Base-by-base conservation (phyloP, 2,797 vertebrate genomes). In the Coccyzus lansbergi region DNA sequence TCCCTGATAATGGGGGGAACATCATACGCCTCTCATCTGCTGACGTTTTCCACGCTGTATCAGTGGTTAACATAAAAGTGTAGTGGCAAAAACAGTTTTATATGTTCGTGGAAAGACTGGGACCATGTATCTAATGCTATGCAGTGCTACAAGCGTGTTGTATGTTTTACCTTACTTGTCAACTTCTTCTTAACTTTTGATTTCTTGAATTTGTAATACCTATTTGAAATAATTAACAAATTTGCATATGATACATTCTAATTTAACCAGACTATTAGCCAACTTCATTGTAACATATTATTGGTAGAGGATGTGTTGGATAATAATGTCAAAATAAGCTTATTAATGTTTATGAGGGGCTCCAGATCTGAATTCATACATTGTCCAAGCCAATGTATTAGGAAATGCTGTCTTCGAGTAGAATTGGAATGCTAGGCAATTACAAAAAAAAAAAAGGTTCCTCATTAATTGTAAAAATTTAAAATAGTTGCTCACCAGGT, bases 101-200 rank as follows among this genome's bases (percentile, higher is more conserved):
- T 7, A 7, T n/a, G 10, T 65, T 87, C 13, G 16, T 18, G 82
- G 33, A 52, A 72, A 90, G 36, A 49, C 40, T 13, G 14, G 9
- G 19, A 62, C 36, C 69, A 36, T 12, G 21, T 18, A 38, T 49
- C 46, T 85, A 28, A 25, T 59, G 33, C 33, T 65, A 1, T 38
- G 16, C 0, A 0, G 4, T 46, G 21, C 51, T 55, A 6, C 26
- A 65, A 25, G 13, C 38, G 29, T 70, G 1, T 64, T 70, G 10
- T 40, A 14, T 13, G n/a, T 33, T 70, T 53, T 5, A 7, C 42
- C 12, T 38, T 87, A 33, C 11, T 85, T 90, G 17, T 38, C 80
- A 48, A 29, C 10, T 80, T 80, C n/a, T 76, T 83, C 74, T n/a
- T 40, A 75, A 48, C 18, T 51, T 46, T 9, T 8, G 16, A 29